Evolutionary conservation across 2,113 vertebrate genomes (phyloP).

Genomic region (Struthio camelus): DNA sequence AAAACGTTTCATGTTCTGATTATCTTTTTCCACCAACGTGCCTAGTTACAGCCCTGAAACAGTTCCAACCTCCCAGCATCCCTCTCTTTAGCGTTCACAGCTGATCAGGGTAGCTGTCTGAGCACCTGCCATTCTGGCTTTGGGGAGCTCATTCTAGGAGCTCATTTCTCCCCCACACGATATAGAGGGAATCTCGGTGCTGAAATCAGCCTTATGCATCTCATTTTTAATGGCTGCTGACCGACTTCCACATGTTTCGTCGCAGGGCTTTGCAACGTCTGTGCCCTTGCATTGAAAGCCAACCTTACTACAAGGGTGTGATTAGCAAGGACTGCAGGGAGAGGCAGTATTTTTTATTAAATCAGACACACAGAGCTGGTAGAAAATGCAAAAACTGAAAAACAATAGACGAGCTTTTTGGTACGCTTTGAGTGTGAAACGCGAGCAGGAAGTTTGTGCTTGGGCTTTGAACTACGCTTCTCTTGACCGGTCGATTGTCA

Average conservation of each 20-base stretch:
- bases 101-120: not conserved
- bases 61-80: not conserved
- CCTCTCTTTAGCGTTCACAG: not conserved
- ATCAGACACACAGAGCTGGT: not conserved
- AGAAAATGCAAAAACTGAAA: not conserved
- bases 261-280: rapidly evolving
- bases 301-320: too few relatives aligned
- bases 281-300: not conserved
- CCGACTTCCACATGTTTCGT: not conserved
- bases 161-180: not conserved
- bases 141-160: not conserved
- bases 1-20: not conserved
- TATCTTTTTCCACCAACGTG: not conserved
- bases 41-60: not conserved
- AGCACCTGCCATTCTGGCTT: not conserved
- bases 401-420: not conserved
- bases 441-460: not conserved
- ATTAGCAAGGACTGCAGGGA: not conserved
- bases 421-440: not conserved
- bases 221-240: not conserved
- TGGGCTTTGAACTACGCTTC: not conserved
- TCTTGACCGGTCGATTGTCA: not conserved
- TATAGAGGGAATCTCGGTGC: not conserved
- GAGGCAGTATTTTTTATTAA: not conserved
- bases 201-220: not conserved